Base-by-base conservation (phyloP, 2,888 invertebrate genomes). In the Cremastobaeus sp. region DNA sequence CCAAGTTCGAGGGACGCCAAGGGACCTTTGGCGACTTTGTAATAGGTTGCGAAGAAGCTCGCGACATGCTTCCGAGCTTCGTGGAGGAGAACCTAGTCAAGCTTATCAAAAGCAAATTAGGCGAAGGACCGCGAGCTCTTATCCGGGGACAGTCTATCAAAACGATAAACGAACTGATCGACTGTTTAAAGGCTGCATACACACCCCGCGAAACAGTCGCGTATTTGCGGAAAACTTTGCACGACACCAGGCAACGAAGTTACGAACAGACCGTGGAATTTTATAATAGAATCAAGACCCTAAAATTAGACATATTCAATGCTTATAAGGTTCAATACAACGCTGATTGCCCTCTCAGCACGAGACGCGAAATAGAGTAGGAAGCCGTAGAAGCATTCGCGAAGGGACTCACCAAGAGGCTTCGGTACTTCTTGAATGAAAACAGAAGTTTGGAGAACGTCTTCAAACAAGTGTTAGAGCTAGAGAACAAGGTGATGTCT, bases 11-110 rank as follows among this genome's bases (percentile, higher is more conserved):
- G 1, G 43, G 43, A 11, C 8, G 15, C 2, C 34, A 34, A 0
- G 21, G 15, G n/a, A 3, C 43, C 0, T 45, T 43, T 11, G 0
- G 68, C n/a, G n/a, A n/a, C n/a, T n/a, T n/a, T n/a, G n/a, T n/a
- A n/a, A n/a, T n/a, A n/a, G n/a, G n/a, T n/a, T n/a, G n/a, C n/a
- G n/a, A n/a, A n/a, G n/a, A n/a, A n/a, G n/a, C n/a, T n/a, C n/a
- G n/a, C n/a, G n/a, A 62, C 6, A 62, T 62, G 47, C 2, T 68
- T 2, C 55, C 62, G 1, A 32, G 17, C 0, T 32, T 45, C 25
- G 43, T 25, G 1, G 69, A 52, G 20, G 41, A 28, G 39, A 55
- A 69, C 25, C 20, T 70, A 8, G 45, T 65, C 0, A 65, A 50
- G 34, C 39, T 65, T n/a, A 12, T 66, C 2, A 43, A 32, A 14